Percentiles rank a stretch among this genome's conserved stretches.
phyloP scores from a whole-genome alignment of 92 coral and sea anemone species.

The Bergia sp. region DNA sequence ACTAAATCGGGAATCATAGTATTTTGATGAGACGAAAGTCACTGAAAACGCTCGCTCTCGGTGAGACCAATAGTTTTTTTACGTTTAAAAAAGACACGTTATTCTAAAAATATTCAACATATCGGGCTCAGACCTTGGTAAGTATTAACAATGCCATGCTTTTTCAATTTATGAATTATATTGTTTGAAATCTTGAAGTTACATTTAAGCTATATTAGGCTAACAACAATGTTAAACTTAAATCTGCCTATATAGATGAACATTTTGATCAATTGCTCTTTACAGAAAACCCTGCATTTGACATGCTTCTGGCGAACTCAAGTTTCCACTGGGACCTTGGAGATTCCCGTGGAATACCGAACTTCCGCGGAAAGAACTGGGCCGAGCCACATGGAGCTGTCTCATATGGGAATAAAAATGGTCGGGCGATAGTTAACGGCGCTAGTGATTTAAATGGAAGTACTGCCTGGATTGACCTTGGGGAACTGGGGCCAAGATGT shows the following conservation, averaged over 20 bases:
- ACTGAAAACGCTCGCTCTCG: too few relatives aligned
- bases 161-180: too few relatives aligned
- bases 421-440: neutral
- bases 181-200: too few relatives aligned
- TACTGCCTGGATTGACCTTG: slow-evolving; percentile 17
- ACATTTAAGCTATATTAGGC: too few relatives aligned
- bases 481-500: neutral
- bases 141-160: too few relatives aligned
- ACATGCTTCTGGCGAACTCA: neutral
- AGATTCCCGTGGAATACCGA: neutral
- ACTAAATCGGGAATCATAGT: too few relatives aligned
- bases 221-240: too few relatives aligned
- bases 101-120: neutral
- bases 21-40: too few relatives aligned
- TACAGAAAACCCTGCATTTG: slow-evolving; percentile 7
- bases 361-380: neutral
- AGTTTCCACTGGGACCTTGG: slow-evolving; percentile 12
- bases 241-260: neutral
- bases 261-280: neutral
- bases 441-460: neutral
- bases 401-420: neutral
- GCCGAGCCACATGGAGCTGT: neutral
- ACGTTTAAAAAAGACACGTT: neutral
- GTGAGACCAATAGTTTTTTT: too few relatives aligned
- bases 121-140: neutral